Evolutionary conservation across 2,888 invertebrate genomes (phyloP), one percentile per base, ranked within the genome.

Genomic region (Cheilosia scutellata): DNA sequence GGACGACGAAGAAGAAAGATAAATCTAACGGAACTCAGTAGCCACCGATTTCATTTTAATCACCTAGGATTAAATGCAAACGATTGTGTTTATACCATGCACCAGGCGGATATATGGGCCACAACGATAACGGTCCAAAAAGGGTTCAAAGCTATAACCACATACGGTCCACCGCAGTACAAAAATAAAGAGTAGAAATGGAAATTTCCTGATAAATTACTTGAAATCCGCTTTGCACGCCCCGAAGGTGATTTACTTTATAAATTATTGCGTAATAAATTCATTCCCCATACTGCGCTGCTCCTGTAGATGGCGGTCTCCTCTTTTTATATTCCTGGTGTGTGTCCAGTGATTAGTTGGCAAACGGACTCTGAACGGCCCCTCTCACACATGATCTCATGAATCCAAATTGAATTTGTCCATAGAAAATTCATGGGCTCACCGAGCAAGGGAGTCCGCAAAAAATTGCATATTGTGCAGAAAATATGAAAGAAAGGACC

Each of bases 211-310:
- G 78, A 83, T 82, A 72, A 82, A 82, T 83, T 68, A 83, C 79
- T 79, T 74, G 44, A 79, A 79, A 79, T 51, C 71, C 71, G 71
- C 78, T 58, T 20, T 71, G 65, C 47, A 40, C 51, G 5, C 66
- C 31, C 62, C 65, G 71, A 82, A 66, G 82, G 78, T 74, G 72
- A 79, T 68, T 83, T 83, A 68, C 68, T 51, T 55, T 57, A 51
- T 83, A 74, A 83, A 79, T 79, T 79, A 82, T 82, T 78, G 79
- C 63, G 57, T 74, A 79, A 83, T 83, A 74, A 83, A 83, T 79
- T 74, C 53, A 37, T 40, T 20, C 20, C 20, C 20, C 20, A 20
- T 20, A 20, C 20, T 20, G 20, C 20, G 20, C 20, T 20, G 20
- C 20, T 20, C 0, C 0, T 20, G 2, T 20, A 20, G 20, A 20